Evolutionary conservation across 2,797 vertebrate species (phyloP).

Genomic region (Emys orbicularis): DNA sequence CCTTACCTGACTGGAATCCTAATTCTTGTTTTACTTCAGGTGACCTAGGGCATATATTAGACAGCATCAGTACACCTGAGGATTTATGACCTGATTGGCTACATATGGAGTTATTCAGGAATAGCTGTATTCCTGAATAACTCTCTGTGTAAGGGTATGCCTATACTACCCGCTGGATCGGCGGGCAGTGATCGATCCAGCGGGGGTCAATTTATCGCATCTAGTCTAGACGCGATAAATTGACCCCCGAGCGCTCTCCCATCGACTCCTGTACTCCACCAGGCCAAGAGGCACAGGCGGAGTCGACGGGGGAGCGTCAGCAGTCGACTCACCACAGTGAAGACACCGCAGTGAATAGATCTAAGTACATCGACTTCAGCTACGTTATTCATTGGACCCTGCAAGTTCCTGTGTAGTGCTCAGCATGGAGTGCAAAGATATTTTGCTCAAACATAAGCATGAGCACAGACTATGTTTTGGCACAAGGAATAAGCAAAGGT

Average conservation of each 20-base stretch:
- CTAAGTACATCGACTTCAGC: no score
- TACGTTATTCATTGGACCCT: background rate
- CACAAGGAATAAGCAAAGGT: background rate
- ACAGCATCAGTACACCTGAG: background rate
- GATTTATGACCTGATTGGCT: background rate
- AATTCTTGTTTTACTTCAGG: slow-evolving; percentile 55
- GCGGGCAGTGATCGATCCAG: no score
- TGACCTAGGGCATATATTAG: background rate
- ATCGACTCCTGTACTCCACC: background rate
- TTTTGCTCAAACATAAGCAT: background rate
- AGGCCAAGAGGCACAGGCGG: no score
- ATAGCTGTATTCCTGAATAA: background rate
- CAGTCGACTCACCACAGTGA: no score
- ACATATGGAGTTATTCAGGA: slow-evolving; percentile 22
- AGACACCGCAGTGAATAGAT: no score
- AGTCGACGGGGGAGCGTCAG: no score
- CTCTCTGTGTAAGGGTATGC: background rate
- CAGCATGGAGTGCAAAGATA: background rate
- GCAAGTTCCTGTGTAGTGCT: background rate
- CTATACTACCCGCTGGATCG: no score
- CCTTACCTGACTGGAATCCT: slow-evolving; percentile 62
- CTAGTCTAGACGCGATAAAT: no score
- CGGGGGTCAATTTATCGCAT: no score
- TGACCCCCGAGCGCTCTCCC: no score
- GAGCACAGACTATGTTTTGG: background rate